phyloP scores from a whole-genome alignment of 2,888 invertebrate genomes.

The Cryptosula pallasiana region DNA sequence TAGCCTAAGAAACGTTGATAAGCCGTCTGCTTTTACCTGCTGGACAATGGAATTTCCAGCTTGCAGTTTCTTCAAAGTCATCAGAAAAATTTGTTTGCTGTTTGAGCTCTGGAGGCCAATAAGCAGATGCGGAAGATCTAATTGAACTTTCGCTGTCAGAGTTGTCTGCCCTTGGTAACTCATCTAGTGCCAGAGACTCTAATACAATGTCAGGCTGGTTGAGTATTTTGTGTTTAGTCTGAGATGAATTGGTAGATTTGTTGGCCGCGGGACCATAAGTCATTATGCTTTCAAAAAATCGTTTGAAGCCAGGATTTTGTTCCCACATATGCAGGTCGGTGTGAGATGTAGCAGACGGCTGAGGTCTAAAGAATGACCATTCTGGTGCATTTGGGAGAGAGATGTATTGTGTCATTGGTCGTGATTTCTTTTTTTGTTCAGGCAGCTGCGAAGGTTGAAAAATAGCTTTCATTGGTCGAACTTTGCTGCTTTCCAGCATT shows the following conservation, averaged over 20 bases:
- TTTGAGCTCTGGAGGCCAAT: slow-evolving; percentile 17
- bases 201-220: slow-evolving; percentile 17
- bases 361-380: background rate
- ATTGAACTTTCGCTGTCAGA: slow-evolving; percentile 20
- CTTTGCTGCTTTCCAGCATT: background rate
- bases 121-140: slow-evolving; percentile 21
- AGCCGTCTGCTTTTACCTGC: background rate
- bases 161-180: background rate
- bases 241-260: background rate
- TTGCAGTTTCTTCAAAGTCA: slow-evolving; percentile 20
- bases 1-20: background rate
- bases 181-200: background rate
- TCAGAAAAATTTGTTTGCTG: background rate
- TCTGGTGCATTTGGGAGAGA: slow-evolving; percentile 4
- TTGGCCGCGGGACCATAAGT: background rate
- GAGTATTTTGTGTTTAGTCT: background rate
- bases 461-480: background rate
- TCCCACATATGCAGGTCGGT: background rate
- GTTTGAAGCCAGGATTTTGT: slow-evolving; percentile 3
- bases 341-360: background rate
- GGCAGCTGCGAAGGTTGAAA: background rate
- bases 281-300: slow-evolving; percentile 18
- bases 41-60: slow-evolving; percentile 15
- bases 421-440: background rate
- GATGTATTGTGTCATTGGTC: background rate